A percentile compares a stretch with the other conserved stretches of the same genome.
Conservation (phyloP, 2,888 invertebrate genomes). For the Eilema caniola region DNA sequence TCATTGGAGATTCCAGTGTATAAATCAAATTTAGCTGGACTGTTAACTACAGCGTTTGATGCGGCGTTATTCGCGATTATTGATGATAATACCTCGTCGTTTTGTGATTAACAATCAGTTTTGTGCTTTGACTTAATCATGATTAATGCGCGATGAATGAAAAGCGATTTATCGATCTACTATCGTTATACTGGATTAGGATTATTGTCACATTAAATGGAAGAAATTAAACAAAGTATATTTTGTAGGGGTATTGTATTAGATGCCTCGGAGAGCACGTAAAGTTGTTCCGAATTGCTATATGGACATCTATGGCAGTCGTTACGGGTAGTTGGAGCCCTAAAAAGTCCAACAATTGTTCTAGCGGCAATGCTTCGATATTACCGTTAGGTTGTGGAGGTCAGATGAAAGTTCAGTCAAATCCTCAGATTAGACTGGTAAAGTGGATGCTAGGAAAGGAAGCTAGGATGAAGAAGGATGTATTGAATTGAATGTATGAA, state of each 20-base stretch:
- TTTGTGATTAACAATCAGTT: slow-evolving; percentile 24
- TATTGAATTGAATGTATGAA: too few relatives aligned
- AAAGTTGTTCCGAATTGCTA: too few relatives aligned
- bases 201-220: not conserved
- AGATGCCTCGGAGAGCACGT: too few relatives aligned
- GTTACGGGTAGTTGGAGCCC: too few relatives aligned
- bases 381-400: too few relatives aligned
- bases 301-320: too few relatives aligned
- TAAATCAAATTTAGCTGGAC: slow-evolving; percentile 70
- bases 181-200: not conserved
- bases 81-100: slow-evolving; percentile 29
- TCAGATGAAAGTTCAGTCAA: too few relatives aligned
- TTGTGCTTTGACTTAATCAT: slow-evolving; percentile 18
- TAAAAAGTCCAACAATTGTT: too few relatives aligned
- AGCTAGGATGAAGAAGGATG: too few relatives aligned
- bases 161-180: not conserved
- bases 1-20: slow-evolving; percentile 63
- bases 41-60: slow-evolving; percentile 48
- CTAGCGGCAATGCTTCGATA: too few relatives aligned
- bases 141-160: slow-evolving; percentile 15
- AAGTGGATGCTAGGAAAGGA: too few relatives aligned
- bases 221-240: not conserved
- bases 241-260: not conserved
- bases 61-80: slow-evolving; percentile 36
- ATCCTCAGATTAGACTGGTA: too few relatives aligned